Base-by-base conservation (phyloP, 2,113 vertebrate species). In the Elachura formosa region DNA sequence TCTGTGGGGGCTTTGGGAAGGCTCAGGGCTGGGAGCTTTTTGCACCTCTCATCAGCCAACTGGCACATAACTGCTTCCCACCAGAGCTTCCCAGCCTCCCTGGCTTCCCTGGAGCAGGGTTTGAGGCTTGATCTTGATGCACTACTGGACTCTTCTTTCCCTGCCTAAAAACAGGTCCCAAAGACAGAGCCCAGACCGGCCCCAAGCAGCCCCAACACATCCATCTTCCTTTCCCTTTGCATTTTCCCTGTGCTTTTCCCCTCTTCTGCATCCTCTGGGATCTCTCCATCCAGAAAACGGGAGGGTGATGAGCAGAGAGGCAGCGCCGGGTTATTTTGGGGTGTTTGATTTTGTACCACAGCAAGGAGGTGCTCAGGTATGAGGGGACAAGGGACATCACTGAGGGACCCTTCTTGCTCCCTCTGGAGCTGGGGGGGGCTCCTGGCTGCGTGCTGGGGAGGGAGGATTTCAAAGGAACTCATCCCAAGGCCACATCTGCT, bases 401-500 rank as follows among this genome's bases (percentile, higher is more conserved):
- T 0, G 14, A 46, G 31, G 49, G 17, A 62, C 38, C 34, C 36
- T 26, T 45, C 0, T n/a, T n/a, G 0, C 10, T 34, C 41, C 67
- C 36, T 48, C 29, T 1, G 6, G 75, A 51, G 52, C 43, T 12
- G 15, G 41, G 48, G 48, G 20, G 46, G 5, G 31, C 46, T 67
- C 56, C 40, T 0, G 14, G 43, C 81, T 41, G 24, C 16, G 2
- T 68, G 78, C 87, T 84, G 78, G 83, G 81, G 87, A 95, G 71
- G 87, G 45, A 36, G 28, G 18, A 17, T 92, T 97, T 96, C 93
- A 92, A 68, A 94, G 86, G 83, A 82, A 82, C 91, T 95, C 94
- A 92, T 95, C 89, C 80, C 95, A 95, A 95, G 96, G 91, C 85
- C 87, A 94, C 92, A 93, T 96, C 90, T 91, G 92, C 89, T 84